A percentile compares a stretch with the other conserved stretches of the same genome.
Conservation (phyloP, 2,113 vertebrate species). For the Miniopterus natalensis region DNA sequence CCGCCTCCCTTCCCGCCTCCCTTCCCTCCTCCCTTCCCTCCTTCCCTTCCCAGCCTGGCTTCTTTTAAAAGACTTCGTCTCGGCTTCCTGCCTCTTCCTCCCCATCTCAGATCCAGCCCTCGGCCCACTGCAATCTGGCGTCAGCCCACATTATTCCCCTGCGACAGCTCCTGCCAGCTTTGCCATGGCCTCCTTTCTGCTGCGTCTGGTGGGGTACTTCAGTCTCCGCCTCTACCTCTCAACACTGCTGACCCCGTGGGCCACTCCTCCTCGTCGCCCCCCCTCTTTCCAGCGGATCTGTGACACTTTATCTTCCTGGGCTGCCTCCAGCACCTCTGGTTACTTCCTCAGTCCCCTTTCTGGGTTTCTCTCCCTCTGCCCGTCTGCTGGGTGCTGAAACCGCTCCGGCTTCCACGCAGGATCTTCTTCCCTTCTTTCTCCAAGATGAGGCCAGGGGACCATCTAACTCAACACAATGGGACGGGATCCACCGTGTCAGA, state of each 20-base stretch:
- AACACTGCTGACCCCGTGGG: neutral
- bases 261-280: neutral
- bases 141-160: slow-evolving; percentile 60
- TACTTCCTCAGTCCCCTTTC: neutral
- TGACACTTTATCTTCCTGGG: neutral
- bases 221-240: neutral
- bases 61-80: slow-evolving; percentile 48
- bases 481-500: neutral
- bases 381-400: neutral
- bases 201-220: neutral
- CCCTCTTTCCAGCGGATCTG: neutral
- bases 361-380: neutral
- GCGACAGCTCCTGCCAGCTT: neutral
- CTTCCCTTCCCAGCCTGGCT: neutral
- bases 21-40: neutral
- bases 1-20: neutral
- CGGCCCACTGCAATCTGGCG: slow-evolving; percentile 77
- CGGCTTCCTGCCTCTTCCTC: slow-evolving; percentile 48
- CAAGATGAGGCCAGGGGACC: neutral
- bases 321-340: neutral
- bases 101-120: slow-evolving; percentile 54
- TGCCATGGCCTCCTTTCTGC: slow-evolving; percentile 53
- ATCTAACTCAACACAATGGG: neutral
- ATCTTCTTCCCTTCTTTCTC: neutral
- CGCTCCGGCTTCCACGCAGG: neutral